Percentiles rank a stretch among this genome's conserved stretches.
Evolutionary conservation across 1,140 invertebrate genomes (phyloP).

Genomic region (Drosophila orosa): DNA sequence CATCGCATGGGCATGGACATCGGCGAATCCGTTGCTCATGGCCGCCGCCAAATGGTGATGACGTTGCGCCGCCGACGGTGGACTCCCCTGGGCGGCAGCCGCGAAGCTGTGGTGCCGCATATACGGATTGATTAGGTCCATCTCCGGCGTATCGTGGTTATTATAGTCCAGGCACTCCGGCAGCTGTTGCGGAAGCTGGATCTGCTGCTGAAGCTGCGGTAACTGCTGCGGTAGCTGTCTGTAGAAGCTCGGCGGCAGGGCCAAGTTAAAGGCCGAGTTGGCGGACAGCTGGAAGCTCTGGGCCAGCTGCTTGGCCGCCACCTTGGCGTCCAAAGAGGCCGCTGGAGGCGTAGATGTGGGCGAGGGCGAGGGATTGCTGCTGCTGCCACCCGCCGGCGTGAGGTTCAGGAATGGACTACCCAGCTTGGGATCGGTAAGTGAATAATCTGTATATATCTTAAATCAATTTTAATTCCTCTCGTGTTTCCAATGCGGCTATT

Average conservation of each 20-base stretch:
- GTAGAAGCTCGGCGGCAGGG: slow-evolving; percentile 69
- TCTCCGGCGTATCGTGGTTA: slow-evolving; percentile 53
- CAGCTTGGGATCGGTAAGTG: slow-evolving; percentile 67
- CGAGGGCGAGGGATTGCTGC: slow-evolving; percentile 61
- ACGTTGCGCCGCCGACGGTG: slow-evolving; percentile 70
- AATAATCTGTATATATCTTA: not conserved
- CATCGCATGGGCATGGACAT: slow-evolving; percentile 72
- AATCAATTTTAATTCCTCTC: not conserved
- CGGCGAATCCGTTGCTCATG: slow-evolving; percentile 67
- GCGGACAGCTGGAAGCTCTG: slow-evolving; percentile 77
- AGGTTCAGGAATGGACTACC: slow-evolving; percentile 81
- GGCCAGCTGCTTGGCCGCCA: slow-evolving; percentile 63
- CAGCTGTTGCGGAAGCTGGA: slow-evolving; percentile 23
- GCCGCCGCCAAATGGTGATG: slow-evolving; percentile 68
- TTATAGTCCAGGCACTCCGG: slow-evolving; percentile 47
- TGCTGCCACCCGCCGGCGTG: slow-evolving; percentile 70
- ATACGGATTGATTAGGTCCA: slow-evolving; percentile 83
- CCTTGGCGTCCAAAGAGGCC: slow-evolving; percentile 25
- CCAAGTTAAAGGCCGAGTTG: slow-evolving; percentile 80
- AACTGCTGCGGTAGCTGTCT: slow-evolving; percentile 23
- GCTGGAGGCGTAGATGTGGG: slow-evolving; percentile 37
- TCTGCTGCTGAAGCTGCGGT: slow-evolving; percentile 25
- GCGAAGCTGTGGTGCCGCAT: slow-evolving; percentile 81
- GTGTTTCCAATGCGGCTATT: too few species aligned
- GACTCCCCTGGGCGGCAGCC: slow-evolving; percentile 65